Conservation (phyloP, 2,888 invertebrate species). For the Noctua pronuba region DNA sequence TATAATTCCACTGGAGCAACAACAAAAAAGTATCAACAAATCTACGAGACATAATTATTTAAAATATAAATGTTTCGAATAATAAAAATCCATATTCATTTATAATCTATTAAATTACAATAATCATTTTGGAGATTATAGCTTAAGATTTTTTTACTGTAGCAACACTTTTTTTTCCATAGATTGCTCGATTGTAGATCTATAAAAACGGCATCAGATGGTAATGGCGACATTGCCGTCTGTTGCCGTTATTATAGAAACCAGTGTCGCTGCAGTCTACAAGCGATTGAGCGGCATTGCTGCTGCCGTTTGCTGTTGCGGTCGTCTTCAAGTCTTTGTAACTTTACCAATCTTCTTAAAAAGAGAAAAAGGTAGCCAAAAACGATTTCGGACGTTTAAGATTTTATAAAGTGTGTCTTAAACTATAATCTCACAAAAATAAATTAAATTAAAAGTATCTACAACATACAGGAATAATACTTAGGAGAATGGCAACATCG, state of each 20-base stretch:
- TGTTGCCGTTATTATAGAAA: too few species aligned
- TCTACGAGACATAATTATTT: conserved; percentile 45
- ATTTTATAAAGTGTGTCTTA: not conserved
- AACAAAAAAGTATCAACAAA: conserved; percentile 62
- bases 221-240: too few species aligned
- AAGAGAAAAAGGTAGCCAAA: not conserved
- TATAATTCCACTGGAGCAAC: conserved; percentile 60
- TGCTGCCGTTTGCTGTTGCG: not conserved
- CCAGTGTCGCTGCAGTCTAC: not conserved
- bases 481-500: conserved; percentile 64
- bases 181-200: not conserved
- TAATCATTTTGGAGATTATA: conserved; percentile 36
- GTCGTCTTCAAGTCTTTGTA: not conserved
- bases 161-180: not conserved
- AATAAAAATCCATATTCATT: conserved; percentile 35
- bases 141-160: not conserved
- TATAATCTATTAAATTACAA: conserved; percentile 51
- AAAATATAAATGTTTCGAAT: conserved; percentile 47
- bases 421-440: conserved; percentile 46
- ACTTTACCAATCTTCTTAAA: not conserved
- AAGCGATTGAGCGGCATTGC: not conserved
- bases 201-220: not conserved
- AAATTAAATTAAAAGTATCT: conserved; percentile 51
- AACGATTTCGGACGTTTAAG: not conserved
- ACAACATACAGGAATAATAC: conserved; percentile 62